Evolutionary conservation across 2,888 invertebrate species (phyloP).

Genomic region (Drosophila parthenogenetica): DNA sequence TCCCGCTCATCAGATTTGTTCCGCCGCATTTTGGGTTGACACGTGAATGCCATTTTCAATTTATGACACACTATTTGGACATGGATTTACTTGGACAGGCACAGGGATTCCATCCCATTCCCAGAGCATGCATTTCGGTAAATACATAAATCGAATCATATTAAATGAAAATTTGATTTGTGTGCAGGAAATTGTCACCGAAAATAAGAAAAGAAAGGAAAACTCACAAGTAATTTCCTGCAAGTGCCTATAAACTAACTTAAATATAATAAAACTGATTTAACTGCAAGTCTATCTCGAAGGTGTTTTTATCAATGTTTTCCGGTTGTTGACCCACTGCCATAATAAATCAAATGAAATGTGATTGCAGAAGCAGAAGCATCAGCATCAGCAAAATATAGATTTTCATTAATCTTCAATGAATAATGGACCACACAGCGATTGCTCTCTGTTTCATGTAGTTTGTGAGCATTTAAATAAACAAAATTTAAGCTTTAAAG

Average conservation of each 20-base stretch:
- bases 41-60: constrained; percentile 65
- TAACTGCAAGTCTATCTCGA: background rate
- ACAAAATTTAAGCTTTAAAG: background rate
- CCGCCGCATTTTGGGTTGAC: constrained; percentile 41
- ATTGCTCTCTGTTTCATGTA: no score
- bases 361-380: background rate
- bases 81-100: constrained; percentile 34
- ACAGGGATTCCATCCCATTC: no score
- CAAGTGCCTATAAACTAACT: constrained; percentile 25
- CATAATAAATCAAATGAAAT: constrained; percentile 16
- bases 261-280: constrained; percentile 16
- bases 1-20: constrained; percentile 11
- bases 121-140: constrained; percentile 44
- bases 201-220: constrained; percentile 61
- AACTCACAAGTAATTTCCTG: constrained; percentile 56
- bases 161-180: constrained; percentile 36
- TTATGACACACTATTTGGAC: constrained; percentile 63
- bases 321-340: constrained; percentile 27
- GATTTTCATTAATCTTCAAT: constrained; percentile 10
- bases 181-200: constrained; percentile 58
- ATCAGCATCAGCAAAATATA: background rate
- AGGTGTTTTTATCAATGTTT: constrained; percentile 30
- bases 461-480: no score
- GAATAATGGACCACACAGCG: background rate
- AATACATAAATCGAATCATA: constrained; percentile 66